These are phyloP conservation scores for Formica exsecta DNA, from an alignment of 1,140 invertebrate species.

Conservation along the genomic window DNA sequence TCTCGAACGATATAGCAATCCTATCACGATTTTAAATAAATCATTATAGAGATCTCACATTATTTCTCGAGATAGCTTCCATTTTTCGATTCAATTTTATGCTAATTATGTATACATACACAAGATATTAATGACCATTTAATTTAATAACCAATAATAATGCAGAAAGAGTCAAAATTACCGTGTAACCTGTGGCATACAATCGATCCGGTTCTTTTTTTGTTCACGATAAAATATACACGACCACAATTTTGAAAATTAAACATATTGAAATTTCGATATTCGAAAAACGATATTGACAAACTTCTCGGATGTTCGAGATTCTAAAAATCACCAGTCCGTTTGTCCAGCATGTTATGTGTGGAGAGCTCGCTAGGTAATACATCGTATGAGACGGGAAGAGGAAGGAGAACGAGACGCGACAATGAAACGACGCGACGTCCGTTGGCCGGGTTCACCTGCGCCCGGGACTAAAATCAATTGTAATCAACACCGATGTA, in stretches of 20 bases:
- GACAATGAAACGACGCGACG: constrained; percentile 44
- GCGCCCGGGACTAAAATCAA: constrained; percentile 79
- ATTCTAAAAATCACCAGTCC: constrained; percentile 33
- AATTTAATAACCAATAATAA: background rate
- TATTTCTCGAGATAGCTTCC: background rate
- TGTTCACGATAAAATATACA: constrained; percentile 13
- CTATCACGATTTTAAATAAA: background rate
- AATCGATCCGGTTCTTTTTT: background rate
- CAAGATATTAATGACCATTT: background rate
- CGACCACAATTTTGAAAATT: constrained; percentile 33
- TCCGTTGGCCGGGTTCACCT: constrained; percentile 34
- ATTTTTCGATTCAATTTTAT: too few species aligned
- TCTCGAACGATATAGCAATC: background rate
- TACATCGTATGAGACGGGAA: background rate
- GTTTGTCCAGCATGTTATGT: background rate
- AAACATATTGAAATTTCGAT: constrained; percentile 12
- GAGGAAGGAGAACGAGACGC: constrained; percentile 33
- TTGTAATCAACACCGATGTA: constrained; percentile 81
- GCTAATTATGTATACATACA: too few species aligned
- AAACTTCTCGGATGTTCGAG: constrained; percentile 33
- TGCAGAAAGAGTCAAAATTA: background rate
- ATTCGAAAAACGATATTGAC: constrained; percentile 39
- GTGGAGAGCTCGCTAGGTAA: background rate
- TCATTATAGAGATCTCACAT: background rate
- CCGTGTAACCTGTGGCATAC: too few species aligned